Percentiles rank a stretch among this genome's conserved stretches.
Conservation (phyloP, 2,888 invertebrate species). For the Atethmia centrago region DNA sequence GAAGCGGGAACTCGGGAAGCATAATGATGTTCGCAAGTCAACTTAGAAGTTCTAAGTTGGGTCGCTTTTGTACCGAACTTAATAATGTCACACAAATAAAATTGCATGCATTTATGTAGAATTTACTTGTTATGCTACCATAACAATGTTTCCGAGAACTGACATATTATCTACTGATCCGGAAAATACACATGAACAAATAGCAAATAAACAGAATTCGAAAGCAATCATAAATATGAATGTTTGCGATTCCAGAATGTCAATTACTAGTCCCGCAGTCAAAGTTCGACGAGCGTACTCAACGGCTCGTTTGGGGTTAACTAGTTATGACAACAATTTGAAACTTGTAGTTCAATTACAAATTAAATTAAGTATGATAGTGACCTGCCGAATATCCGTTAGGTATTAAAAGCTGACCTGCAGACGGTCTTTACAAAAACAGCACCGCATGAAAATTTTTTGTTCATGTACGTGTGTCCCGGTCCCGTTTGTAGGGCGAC, state of each 20-base stretch:
- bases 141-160: background rate
- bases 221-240: slow-evolving; percentile 31
- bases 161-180: background rate
- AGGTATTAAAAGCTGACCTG: background rate
- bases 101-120: background rate
- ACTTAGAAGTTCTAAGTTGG: slow-evolving; percentile 31
- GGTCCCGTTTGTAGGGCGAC: too few relatives aligned
- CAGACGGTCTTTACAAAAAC: background rate
- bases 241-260: slow-evolving; percentile 33
- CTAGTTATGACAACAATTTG: slow-evolving; percentile 28
- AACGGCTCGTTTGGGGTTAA: slow-evolving; percentile 22
- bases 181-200: slow-evolving; percentile 21
- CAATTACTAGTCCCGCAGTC: slow-evolving; percentile 50
- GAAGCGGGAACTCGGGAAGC: slow-evolving; percentile 11
- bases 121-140: too few relatives aligned
- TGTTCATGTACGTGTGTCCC: slow-evolving; percentile 6
- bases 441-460: background rate
- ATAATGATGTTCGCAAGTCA: slow-evolving; percentile 23
- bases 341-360: background rate
- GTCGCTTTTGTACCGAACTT: background rate
- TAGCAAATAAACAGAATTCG: slow-evolving; percentile 32
- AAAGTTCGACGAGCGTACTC: slow-evolving; percentile 42
- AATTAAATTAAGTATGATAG: background rate
- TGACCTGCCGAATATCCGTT: background rate
- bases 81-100: slow-evolving; percentile 11